A percentile compares a stretch with the other conserved stretches of the same genome.
Evolutionary conservation across 2,113 vertebrate species (phyloP).

Genomic region (Agapornis roseicollis): DNA sequence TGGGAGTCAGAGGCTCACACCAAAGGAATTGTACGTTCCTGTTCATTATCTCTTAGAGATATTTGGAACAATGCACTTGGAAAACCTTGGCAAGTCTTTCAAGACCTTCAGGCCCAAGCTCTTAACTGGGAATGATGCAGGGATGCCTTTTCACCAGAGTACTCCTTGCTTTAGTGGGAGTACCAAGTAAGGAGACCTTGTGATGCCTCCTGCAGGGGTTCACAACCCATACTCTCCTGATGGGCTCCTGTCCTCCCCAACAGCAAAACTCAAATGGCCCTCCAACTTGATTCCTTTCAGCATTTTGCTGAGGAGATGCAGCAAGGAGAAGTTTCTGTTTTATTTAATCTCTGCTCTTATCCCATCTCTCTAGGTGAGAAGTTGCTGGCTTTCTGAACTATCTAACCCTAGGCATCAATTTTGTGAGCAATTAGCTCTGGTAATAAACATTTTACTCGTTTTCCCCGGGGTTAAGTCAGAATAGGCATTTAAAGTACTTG

Average conservation of each 20-base stretch:
- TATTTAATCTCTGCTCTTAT: neutral
- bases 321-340: neutral
- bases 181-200: neutral
- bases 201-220: rapidly evolving
- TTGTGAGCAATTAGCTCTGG: neutral
- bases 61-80: neutral
- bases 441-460: neutral
- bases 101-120: neutral
- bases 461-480: neutral
- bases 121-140: neutral
- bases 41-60: neutral
- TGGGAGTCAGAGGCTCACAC: neutral
- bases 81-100: neutral
- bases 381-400: neutral
- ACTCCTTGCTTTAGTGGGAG: neutral
- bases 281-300: neutral
- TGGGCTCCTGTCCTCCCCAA: neutral
- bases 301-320: neutral
- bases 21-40: neutral
- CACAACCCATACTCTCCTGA: neutral
- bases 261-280: rapidly evolving
- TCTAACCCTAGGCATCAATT: neutral
- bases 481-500: neutral
- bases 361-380: neutral
- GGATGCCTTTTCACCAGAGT: neutral